phyloP scores from a whole-genome alignment of 2,888 invertebrate species.

The Phragmatobia fuliginosa region DNA sequence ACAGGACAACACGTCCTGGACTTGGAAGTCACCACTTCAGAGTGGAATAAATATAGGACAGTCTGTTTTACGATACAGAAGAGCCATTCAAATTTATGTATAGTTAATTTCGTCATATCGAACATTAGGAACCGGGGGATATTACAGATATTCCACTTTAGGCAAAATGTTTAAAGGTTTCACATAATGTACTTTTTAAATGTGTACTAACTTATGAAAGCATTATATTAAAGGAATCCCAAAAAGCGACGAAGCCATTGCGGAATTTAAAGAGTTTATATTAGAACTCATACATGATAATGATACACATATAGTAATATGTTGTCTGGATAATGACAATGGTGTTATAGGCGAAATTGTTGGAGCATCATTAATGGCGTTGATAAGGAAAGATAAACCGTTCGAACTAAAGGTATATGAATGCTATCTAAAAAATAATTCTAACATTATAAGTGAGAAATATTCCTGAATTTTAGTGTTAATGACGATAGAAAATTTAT shows the following conservation, averaged over 20 bases:
- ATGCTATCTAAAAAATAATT: background rate
- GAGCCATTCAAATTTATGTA: background rate
- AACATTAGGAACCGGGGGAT: too few species aligned
- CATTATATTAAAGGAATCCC: slow-evolving; percentile 45
- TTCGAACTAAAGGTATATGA: background rate
- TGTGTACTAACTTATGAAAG: background rate
- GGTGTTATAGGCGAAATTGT: slow-evolving; percentile 48
- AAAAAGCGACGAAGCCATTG: slow-evolving; percentile 49
- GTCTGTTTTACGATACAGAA: background rate
- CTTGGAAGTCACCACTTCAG: too few species aligned
- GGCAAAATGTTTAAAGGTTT: too few species aligned
- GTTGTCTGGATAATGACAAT: slow-evolving; percentile 57
- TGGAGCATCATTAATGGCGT: slow-evolving; percentile 48
- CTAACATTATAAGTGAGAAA: background rate
- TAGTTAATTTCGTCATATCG: background rate
- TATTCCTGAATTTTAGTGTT: background rate
- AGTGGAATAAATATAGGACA: too few species aligned
- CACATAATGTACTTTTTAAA: background rate
- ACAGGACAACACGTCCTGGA: too few species aligned
- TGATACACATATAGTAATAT: slow-evolving; percentile 45
- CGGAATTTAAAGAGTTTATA: slow-evolving; percentile 36
- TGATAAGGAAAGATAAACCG: slow-evolving; percentile 37
- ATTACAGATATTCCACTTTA: too few species aligned
- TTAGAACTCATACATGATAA: slow-evolving; percentile 20
- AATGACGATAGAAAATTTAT: background rate